Evolutionary conservation across 30 jellyfish, hydroid and myxozoan species (phyloP), one percentile per base, ranked within the genome.

Genomic region (Hydractinia echinata): DNA sequence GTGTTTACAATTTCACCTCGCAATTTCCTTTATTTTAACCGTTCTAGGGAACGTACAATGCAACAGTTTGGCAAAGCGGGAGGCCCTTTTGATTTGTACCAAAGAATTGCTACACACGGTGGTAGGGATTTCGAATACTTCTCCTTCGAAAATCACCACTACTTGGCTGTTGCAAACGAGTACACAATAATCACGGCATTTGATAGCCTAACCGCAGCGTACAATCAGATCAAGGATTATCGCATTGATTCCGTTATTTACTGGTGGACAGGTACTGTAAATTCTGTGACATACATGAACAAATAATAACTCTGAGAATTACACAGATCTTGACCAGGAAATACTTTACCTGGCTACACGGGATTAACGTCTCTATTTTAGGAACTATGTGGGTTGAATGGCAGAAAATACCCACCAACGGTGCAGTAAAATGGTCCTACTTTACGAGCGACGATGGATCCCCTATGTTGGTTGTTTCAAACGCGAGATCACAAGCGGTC

Each of bases 331-430:
- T 30, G 44, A 30, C 44, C 44, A 30, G 44, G 1, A 30, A 30
- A 30, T 30, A 30, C 44, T 30, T 30, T 30, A 30, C 44, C 44
- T 30, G 44, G 44, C 44, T 30, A 30, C 44, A 30, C 44, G 2
- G 44, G 44, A 30, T 30, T 30, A 30, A 30, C 44, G 44, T 30
- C 44, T 16, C 16, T 50, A 15, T 77, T 52, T 77, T 55, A 77
- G 98, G 98, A 53, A 81, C 74, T 9, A 49, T 92, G 51, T 92
- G 93, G 71, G 96, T 92, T 51, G 98, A 92, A 68, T 92, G 96
- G 96, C 98, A 92, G 67, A 83, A 89, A 48, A 92, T 92, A 5
- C 96, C 96, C 16, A 84, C 98, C 1, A 67, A 84, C 73, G 98
- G 98, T 21, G 98, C 98, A 1, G 82, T 83, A 16, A 55, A 67